Evolutionary conservation across 23 tunicate genomes (phyloP), one percentile per base, ranked within the genome.

Genomic region (Halocynthia roretzi): DNA sequence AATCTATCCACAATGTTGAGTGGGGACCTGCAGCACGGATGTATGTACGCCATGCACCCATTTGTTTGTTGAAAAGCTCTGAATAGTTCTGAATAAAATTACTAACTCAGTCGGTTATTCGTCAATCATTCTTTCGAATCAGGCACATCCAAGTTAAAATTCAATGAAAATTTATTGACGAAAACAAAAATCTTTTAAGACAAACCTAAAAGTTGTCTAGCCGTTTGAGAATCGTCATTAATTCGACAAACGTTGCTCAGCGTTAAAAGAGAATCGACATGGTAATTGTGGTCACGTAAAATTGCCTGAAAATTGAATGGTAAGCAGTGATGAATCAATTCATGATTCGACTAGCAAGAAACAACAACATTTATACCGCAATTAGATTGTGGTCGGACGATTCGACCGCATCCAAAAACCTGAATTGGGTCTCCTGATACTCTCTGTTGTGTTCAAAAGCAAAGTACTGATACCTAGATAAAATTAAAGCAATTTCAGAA

Each of bases 401-500:
- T 51, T 87, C 82, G 23, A 86, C 92, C 12, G 85, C 85, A 81
- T 86, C 92, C 8, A 86, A 52, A 57, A 86, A 81, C 51, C 78
- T 69, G 56, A 91, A 91, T 63, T 91, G 97, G 51, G 75, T 75
- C 8, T 81, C 57, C 56, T 85, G 97, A 60, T 91, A 91, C 10
- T 91, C 97, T 77, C 69, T 81, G 69, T 50, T 85, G 80, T 91
- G 97, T 18, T 81, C 87, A 57, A 23, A 91, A 53, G 81, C 85
- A 68, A 81, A 91, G 71, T 51, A 57, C 53, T 72, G 78, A 22
- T 31, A 50, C 49, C 95, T 88, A 49, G 0, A 21, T 12, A 72
- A 72, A 72, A 72, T 12, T 72, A 15, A 50, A 72, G 12, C 14
- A 40, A 15, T 12, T 15, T 15, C 77, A 12, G 2, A 1, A 51